Evolutionary conservation across 2,113 vertebrate genomes (phyloP).

Genomic region (Casuarius casuarius): DNA sequence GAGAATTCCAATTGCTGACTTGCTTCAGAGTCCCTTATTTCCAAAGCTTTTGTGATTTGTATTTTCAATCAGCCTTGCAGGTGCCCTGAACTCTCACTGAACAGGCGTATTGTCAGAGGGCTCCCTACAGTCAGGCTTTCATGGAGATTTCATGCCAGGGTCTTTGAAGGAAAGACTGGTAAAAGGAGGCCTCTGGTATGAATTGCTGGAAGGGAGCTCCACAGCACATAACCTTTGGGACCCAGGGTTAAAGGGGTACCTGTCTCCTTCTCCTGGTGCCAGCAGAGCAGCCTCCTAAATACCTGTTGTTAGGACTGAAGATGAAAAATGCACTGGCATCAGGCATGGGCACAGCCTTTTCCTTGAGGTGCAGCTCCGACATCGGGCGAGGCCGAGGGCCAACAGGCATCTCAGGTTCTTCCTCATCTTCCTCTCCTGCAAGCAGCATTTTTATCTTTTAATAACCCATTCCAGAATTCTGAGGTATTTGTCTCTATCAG

Average conservation of each 20-base stretch:
- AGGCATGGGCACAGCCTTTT: conserved; percentile 95
- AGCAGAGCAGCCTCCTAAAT: not conserved
- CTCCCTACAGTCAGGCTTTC: not conserved
- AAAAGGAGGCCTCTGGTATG: not conserved
- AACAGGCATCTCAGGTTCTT: conserved; percentile 97
- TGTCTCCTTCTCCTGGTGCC: not conserved
- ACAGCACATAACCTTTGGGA: not conserved
- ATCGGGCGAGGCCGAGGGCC: conserved; percentile 94
- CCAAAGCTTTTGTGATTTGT: not conserved
- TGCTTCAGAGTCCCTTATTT: not conserved
- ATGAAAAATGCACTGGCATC: conserved; percentile 97
- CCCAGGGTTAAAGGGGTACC: not conserved
- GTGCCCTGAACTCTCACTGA: not conserved
- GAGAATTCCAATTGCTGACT: not conserved
- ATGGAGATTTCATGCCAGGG: not conserved
- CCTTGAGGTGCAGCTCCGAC: conserved; percentile 96
- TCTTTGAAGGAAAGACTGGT: not conserved
- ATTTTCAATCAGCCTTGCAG: not conserved
- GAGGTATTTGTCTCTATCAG: not conserved
- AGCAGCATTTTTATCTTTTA: conserved; percentile 28
- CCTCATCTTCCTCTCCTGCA: conserved; percentile 91
- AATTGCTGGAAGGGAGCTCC: not conserved
- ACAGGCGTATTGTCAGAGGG: not conserved
- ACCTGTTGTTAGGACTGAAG: conserved; percentile 97
- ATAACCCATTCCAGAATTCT: not conserved